A percentile compares a stretch with the other conserved stretches of the same genome.
Conservation (phyloP, 2,113 vertebrate genomes). For the Leuciscus idus region DNA sequence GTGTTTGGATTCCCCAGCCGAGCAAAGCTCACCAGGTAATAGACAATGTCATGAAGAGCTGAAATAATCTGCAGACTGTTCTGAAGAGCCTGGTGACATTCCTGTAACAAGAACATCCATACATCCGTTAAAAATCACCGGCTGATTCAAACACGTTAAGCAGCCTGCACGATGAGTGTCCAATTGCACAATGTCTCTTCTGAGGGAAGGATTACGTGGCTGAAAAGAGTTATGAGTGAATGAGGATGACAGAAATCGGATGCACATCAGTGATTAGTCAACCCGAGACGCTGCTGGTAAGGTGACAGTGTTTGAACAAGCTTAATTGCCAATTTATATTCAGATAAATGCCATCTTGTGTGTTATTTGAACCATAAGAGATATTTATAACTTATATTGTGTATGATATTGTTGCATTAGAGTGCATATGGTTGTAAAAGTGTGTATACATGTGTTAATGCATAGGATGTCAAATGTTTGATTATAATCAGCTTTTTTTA, state of each 20-base stretch:
- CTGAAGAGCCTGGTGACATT: constrained; percentile 64
- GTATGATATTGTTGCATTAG: background rate
- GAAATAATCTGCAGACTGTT: constrained; percentile 71
- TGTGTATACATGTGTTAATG: too few species aligned
- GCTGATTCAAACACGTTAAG: constrained; percentile 13
- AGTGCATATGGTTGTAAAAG: too few species aligned
- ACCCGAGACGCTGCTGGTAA: background rate
- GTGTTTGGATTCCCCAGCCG: constrained; percentile 69
- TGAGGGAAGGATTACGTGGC: too few species aligned
- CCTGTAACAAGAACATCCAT: constrained; percentile 56
- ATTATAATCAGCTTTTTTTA: too few species aligned
- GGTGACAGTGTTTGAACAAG: background rate
- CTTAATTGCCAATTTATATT: background rate
- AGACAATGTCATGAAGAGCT: constrained; percentile 73
- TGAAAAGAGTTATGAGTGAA: too few species aligned
- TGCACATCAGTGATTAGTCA: background rate
- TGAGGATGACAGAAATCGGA: background rate
- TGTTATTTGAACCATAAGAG: background rate
- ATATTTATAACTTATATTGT: background rate
- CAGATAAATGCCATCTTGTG: background rate
- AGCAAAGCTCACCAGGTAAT: constrained; percentile 75
- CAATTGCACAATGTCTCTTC: too few species aligned
- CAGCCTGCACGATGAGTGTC: too few species aligned
- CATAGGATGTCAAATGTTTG: too few species aligned
- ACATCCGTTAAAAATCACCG: background rate